Base-by-base conservation (phyloP, 2,888 invertebrate species). In the Oegoconia quadripuncta region DNA sequence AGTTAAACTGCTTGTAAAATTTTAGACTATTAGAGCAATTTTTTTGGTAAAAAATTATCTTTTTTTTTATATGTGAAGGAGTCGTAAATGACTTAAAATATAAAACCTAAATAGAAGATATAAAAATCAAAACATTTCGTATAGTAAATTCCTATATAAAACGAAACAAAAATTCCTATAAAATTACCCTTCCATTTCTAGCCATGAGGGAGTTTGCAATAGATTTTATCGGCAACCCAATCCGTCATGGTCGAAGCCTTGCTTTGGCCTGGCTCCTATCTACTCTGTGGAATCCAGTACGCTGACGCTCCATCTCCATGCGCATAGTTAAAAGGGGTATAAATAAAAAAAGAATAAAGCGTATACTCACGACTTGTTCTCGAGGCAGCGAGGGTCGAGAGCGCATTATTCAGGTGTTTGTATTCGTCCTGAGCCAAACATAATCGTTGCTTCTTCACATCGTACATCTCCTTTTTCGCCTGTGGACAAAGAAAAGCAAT, bases 401-500 rank as follows among this genome's bases (percentile, higher is more conserved):
- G 89, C 31, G 93, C 93, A 74, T 94, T 94, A 83, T 95, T 96
- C 45, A 98, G 91, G 75, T 97, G 95, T 73, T 96, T 95, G 88
- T 96, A 98, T 84, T 98, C 98, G 81, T 98, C 97, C 83, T 98
- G 96, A 37, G 98, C 98, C 61, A 98, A 89, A 66, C 94, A 92
- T 59, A 98, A 88, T 71, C 98, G 91, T 88, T 98, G 97, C 71
- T 97, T 96, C 83, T 98, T 98, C 51, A 98, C 93, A 84, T 96
- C 94, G 87, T 94, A 96, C 80, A 98, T 97, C 89, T 98, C 98
- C 77, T 96, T 96, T 88, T 98, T 98, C 59, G 97, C 97, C 96
- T 96, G 90, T 12, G 74, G 55, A 79, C 69, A 77, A 78, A 51
- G 38, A 56, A 42, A 49, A 27, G 2, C 2, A 12, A 43, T 13